phyloP scores from a whole-genome alignment of 2,888 invertebrate species.

The Alloplasta piceator region DNA sequence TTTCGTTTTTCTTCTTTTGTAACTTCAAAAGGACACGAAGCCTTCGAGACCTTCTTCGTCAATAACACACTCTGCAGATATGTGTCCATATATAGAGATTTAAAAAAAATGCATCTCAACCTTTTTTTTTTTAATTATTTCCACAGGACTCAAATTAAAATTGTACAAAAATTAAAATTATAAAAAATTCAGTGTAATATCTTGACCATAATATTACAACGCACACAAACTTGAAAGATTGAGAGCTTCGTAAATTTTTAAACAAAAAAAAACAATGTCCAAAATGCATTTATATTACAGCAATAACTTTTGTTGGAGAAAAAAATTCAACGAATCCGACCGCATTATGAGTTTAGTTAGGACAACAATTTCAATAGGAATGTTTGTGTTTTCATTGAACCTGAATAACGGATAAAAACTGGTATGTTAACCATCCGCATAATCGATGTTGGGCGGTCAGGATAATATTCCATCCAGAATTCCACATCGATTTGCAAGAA shows the following conservation, averaged over 20 bases:
- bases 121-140: not conserved
- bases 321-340: not conserved
- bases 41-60: not conserved
- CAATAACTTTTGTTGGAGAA: not conserved
- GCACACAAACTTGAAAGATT: no score
- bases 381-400: constrained; percentile 10
- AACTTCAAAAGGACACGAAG: constrained; percentile 20
- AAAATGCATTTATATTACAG: no score
- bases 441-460: no score
- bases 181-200: no score
- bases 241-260: not conserved
- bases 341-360: not conserved
- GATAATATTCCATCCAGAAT: not conserved
- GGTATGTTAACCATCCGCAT: not conserved
- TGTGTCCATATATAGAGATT: not conserved
- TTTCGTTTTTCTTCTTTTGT: not conserved
- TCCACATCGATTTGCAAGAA: constrained; percentile 3
- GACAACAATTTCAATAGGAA: constrained; percentile 14
- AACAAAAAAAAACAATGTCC: not conserved
- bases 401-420: not conserved
- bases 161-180: no score
- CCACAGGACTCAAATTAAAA: not conserved
- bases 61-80: not conserved
- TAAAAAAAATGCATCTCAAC: not conserved
- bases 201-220: no score